Evolutionary conservation across 2,113 vertebrate species (phyloP).

Genomic region (Morone saxatilis): DNA sequence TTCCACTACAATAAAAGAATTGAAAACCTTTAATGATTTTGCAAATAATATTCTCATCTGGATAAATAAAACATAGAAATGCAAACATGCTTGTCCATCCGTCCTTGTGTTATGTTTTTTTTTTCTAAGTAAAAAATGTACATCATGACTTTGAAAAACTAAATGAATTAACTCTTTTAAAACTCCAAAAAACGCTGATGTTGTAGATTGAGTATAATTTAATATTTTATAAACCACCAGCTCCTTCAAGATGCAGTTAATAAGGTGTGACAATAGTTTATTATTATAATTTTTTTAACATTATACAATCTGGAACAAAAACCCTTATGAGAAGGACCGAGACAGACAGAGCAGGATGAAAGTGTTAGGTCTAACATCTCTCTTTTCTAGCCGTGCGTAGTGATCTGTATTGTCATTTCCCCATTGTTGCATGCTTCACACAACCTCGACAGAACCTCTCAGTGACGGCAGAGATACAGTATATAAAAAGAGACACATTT

Average conservation of each 20-base stretch:
- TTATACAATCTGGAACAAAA: conserved; percentile 65
- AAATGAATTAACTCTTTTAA: conserved; percentile 63
- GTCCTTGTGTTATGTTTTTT: conserved; percentile 78
- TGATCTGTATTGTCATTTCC: conserved; percentile 45
- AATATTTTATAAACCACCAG: conserved; percentile 53
- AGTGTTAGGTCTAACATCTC: conserved; percentile 52
- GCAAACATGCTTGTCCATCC: conserved; percentile 89
- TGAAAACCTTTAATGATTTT: conserved; percentile 91
- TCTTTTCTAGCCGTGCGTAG: conserved; percentile 47
- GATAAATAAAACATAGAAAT: conserved; percentile 90
- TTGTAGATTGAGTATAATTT: conserved; percentile 48
- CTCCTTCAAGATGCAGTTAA: conserved; percentile 50
- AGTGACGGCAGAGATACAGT: conserved; percentile 49
- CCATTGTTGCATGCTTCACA: conserved; percentile 66
- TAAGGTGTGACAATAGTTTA: conserved; percentile 62
- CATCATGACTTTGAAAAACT: conserved; percentile 82
- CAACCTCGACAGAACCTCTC: conserved; percentile 44
- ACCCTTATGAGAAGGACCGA: conserved; percentile 39
- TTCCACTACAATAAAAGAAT: conserved; percentile 84
- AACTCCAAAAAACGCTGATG: conserved; percentile 56
- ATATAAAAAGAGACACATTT: conserved; percentile 59
- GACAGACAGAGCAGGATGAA: conserved; percentile 54
- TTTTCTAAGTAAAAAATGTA: conserved; percentile 89
- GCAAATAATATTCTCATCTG: conserved; percentile 91
- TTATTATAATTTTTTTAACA: conserved; percentile 54